These are phyloP conservation scores for Sinotaia quadrata DNA, from an alignment of 2,888 invertebrate species.

Conservation along the genomic window DNA sequence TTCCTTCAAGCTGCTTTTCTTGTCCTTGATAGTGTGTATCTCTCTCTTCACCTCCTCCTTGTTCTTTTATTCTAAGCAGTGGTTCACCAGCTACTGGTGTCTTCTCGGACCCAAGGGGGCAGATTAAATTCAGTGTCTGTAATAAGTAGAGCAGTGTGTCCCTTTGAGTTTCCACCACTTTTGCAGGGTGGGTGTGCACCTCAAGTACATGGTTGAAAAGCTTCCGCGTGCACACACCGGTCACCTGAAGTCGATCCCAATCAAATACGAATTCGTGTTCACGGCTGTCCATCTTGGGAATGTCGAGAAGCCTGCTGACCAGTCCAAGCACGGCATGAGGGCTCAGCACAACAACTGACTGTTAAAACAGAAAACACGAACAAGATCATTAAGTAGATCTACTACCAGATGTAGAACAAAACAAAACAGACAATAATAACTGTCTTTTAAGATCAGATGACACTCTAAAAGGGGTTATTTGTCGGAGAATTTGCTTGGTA, in stretches of 20 bases:
- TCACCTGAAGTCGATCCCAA: conserved; percentile 19
- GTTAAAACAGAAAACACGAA: no score
- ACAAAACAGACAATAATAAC: no score
- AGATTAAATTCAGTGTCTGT: conserved; percentile 26
- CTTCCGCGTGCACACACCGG: conserved; percentile 27
- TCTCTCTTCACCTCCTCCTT: no score
- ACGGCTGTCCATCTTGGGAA: conserved; percentile 24
- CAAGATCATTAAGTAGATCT: no score
- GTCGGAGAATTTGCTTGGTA: no score
- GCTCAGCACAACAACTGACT: conserved; percentile 43
- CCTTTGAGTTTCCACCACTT: conserved; percentile 1
- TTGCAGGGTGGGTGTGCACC: neutral
- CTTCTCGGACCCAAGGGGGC: neutral
- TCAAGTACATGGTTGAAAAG: conserved; percentile 28
- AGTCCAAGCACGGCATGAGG: conserved; percentile 44
- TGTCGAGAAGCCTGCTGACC: conserved; percentile 30
- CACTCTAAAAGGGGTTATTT: no score
- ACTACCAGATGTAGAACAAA: no score
- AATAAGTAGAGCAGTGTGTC: conserved; percentile 25
- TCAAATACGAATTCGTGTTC: neutral
- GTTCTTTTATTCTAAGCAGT: no score
- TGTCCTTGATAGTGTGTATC: no score
- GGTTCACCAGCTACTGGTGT: neutral
- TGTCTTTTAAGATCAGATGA: no score
- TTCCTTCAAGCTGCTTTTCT: no score